Conservation (phyloP, 2,888 invertebrate species). For the Drosophila quasianomalipes region DNA sequence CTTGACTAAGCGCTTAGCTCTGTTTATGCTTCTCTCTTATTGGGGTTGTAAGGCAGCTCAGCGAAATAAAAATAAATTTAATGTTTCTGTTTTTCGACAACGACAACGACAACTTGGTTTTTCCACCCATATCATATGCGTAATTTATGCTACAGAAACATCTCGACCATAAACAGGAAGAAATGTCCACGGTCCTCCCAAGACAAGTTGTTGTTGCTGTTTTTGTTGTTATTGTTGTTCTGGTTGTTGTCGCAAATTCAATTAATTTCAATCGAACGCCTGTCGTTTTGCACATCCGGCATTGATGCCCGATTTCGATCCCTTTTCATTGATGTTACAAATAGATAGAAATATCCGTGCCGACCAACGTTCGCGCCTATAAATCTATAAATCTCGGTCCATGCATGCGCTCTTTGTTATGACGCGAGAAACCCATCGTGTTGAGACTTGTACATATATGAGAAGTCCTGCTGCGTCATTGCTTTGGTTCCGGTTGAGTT, state of each 20-base stretch:
- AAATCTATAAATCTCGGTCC: constrained; percentile 56
- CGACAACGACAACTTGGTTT: constrained; percentile 17
- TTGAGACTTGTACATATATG: constrained; percentile 44
- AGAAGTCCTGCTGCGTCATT: constrained; percentile 73
- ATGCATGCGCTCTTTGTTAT: constrained; percentile 69
- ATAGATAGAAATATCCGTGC: constrained; percentile 54
- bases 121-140: constrained; percentile 67
- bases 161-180: constrained; percentile 78
- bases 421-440: constrained; percentile 66
- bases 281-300: constrained; percentile 82
- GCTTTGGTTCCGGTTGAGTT: constrained; percentile 82
- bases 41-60: constrained; percentile 57
- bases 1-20: constrained; percentile 67
- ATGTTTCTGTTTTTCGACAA: constrained; percentile 78
- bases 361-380: constrained; percentile 49
- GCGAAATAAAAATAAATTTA: constrained; percentile 82
- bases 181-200: constrained; percentile 26
- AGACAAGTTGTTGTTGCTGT: constrained; percentile 52
- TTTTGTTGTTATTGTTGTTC: constrained; percentile 52
- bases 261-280: constrained; percentile 85
- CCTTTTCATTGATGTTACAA: constrained; percentile 58
- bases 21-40: constrained; percentile 42
- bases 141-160: constrained; percentile 79
- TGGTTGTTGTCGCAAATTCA: constrained; percentile 79
- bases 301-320: constrained; percentile 67